phyloP scores from a whole-genome alignment of 2,797 vertebrate species.

The Tinamus major region DNA sequence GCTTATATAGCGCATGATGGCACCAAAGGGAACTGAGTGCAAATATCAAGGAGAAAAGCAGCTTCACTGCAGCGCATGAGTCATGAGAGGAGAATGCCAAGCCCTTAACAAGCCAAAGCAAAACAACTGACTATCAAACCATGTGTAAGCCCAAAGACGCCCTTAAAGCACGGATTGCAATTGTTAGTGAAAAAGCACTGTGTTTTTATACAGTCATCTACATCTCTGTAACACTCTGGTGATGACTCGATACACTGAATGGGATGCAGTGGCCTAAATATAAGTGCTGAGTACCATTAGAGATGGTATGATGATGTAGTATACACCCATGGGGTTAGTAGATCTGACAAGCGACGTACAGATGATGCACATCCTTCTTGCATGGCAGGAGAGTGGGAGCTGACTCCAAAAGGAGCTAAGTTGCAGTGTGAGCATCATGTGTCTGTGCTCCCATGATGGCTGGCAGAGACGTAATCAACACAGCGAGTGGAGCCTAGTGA shows the following conservation, averaged over 20 bases:
- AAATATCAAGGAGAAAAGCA: conserved; percentile 28
- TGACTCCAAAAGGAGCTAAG: not conserved
- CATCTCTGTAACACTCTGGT: not conserved
- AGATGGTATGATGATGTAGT: not conserved
- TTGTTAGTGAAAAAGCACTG: not conserved
- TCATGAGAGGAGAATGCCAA: not conserved
- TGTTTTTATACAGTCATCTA: not conserved
- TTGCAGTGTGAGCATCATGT: not conserved
- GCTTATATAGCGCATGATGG: conserved; percentile 10
- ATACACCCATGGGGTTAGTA: not conserved
- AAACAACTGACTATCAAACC: conserved; percentile 39
- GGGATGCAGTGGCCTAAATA: not conserved
- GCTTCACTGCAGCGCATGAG: not conserved
- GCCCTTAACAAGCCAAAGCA: not conserved
- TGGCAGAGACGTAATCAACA: not conserved
- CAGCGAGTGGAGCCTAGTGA: not conserved
- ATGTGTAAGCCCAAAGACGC: not conserved
- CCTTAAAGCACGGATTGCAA: not conserved
- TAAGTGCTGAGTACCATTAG: not conserved
- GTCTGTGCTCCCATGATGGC: not conserved
- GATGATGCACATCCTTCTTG: not conserved
- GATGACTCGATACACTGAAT: not conserved
- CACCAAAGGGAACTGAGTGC: conserved; percentile 49
- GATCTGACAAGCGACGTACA: not conserved
- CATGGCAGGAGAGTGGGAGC: not conserved